Evolutionary conservation across 2,797 vertebrate genomes (phyloP).

Genomic region (Xerus rutilus): DNA sequence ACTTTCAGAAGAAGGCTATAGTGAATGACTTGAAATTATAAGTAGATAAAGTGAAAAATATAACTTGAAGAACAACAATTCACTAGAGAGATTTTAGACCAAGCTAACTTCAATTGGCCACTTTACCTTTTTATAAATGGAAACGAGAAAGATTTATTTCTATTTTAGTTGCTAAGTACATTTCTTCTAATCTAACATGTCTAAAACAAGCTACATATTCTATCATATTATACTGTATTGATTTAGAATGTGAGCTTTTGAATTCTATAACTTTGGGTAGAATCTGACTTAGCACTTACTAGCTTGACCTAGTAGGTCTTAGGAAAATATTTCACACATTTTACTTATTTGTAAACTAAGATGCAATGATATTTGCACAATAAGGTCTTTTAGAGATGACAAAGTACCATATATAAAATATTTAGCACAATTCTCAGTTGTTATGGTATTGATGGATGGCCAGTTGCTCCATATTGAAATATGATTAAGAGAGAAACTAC

Average conservation of each 20-base stretch:
- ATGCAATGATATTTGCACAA: background rate
- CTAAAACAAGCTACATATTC: background rate
- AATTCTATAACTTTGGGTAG: background rate
- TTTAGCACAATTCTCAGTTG: background rate
- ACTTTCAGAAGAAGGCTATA: conserved; percentile 5
- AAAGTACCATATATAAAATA: background rate
- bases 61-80: background rate
- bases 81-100: background rate
- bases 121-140: background rate
- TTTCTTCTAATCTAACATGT: background rate
- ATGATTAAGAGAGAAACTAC: background rate
- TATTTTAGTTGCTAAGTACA: background rate
- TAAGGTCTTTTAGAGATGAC: background rate
- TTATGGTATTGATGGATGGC: background rate
- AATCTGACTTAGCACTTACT: background rate
- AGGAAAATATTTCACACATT: background rate
- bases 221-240: background rate
- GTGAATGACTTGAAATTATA: background rate
- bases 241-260: background rate
- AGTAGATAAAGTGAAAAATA: background rate
- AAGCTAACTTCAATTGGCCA: background rate
- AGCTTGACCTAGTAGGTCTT: background rate
- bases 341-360: background rate
- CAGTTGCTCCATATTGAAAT: background rate
- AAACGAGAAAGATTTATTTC: background rate